Evolutionary conservation across 2,797 vertebrate species (phyloP).

Genomic region (Phoxinus dragarum): DNA sequence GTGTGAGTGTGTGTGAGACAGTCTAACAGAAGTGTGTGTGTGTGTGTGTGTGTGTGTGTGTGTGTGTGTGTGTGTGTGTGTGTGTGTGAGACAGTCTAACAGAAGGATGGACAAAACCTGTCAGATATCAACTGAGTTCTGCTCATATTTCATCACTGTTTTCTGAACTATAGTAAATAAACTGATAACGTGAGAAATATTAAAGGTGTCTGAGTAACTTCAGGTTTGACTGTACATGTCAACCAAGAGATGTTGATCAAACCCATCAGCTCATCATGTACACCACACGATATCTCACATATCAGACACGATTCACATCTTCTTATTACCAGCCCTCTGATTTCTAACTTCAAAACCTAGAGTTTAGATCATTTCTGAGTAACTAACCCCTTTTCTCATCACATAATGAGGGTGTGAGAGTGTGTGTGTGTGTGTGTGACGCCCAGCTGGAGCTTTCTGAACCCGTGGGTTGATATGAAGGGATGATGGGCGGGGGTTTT

Average conservation of each 20-base stretch:
- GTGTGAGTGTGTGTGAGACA: too few relatives aligned
- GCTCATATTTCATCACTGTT: too few relatives aligned
- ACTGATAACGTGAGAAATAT: too few relatives aligned
- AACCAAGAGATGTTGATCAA: background rate
- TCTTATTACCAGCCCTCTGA: background rate
- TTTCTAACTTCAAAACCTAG: background rate
- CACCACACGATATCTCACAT: background rate
- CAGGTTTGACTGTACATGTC: too few relatives aligned
- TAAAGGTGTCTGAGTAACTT: too few relatives aligned
- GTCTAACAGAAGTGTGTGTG: too few relatives aligned
- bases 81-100: too few relatives aligned
- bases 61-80: too few relatives aligned
- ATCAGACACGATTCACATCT: background rate
- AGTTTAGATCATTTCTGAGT: background rate
- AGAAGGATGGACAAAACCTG: too few relatives aligned
- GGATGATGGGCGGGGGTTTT: constrained; percentile 57
- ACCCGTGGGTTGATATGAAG: constrained; percentile 64
- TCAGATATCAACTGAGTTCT: too few relatives aligned
- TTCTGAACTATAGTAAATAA: too few relatives aligned
- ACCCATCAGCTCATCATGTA: background rate
- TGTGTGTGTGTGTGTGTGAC: background rate
- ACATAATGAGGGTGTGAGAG: background rate
- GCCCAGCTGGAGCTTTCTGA: constrained; percentile 62
- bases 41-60: too few relatives aligned
- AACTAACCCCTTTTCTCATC: background rate